These are phyloP conservation scores for Diplosoma virens DNA, from an alignment of 23 tunicate genomes.

Conservation along the genomic window DNA sequence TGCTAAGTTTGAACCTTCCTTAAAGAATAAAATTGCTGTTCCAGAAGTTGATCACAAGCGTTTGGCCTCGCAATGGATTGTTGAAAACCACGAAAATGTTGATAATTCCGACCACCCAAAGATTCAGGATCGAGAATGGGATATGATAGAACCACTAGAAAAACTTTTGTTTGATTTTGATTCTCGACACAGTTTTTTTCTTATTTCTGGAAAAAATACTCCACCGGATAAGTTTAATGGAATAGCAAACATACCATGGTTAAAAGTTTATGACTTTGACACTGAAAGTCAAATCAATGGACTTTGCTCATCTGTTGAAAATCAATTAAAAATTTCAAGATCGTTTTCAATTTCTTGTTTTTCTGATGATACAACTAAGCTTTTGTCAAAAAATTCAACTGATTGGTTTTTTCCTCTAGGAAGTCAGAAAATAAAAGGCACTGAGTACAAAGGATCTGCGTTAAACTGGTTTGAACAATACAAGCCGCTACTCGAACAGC, in stretches of 20 bases:
- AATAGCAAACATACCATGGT: conserved; percentile 57
- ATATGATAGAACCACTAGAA: neutral
- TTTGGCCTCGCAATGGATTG: too few relatives aligned
- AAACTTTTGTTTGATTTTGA: neutral
- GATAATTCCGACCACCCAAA: neutral
- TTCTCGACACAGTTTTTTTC: neutral
- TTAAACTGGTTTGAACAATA: neutral
- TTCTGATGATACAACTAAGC: neutral
- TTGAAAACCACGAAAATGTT: neutral
- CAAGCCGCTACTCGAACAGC: neutral
- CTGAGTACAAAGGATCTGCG: neutral
- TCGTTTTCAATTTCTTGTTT: neutral
- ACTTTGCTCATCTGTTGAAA: conserved; percentile 3
- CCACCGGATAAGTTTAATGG: conserved; percentile 1
- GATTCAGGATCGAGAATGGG: neutral
- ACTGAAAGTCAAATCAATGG: conserved; percentile 33
- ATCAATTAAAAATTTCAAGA: neutral
- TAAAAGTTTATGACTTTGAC: conserved; percentile 68
- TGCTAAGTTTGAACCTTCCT: too few relatives aligned
- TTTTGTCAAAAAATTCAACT: neutral
- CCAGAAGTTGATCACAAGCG: too few relatives aligned
- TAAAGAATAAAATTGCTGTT: too few relatives aligned
- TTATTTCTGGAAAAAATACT: conserved; percentile 24
- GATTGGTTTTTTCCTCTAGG: conserved; percentile 21
- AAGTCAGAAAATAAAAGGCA: neutral